phyloP scores from a whole-genome alignment of 2,797 vertebrate species.

The Bradypodion pumilum region DNA sequence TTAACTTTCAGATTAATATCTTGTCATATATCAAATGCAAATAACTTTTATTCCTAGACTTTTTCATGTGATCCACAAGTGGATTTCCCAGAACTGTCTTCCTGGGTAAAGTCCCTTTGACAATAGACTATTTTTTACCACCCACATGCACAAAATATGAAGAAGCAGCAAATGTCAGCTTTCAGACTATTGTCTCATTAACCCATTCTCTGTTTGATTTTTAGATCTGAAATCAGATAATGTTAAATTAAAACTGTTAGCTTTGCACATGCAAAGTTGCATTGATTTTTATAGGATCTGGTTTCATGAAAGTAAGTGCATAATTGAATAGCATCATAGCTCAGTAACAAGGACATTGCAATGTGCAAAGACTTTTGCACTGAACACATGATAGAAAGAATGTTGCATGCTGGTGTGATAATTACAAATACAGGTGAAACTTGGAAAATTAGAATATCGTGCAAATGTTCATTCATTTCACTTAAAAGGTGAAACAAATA shows the following conservation, averaged over 20 bases:
- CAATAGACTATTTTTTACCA: constrained; percentile 46
- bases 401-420: background rate
- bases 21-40: constrained; percentile 70
- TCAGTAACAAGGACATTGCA: background rate
- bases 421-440: background rate
- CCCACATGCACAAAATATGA: constrained; percentile 53
- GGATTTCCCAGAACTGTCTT: constrained; percentile 75
- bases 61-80: constrained; percentile 56
- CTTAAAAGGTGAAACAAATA: no score
- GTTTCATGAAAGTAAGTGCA: background rate
- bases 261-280: background rate
- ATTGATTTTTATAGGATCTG: background rate
- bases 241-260: background rate
- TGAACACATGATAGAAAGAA: no score
- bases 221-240: constrained; percentile 40
- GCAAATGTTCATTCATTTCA: no score
- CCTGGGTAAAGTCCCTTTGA: constrained; percentile 65
- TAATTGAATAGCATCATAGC: background rate
- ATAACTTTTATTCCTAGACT: constrained; percentile 59
- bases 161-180: constrained; percentile 48
- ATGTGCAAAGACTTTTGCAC: background rate
- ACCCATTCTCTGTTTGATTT: background rate
- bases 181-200: constrained; percentile 41
- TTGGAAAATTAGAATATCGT: no score
- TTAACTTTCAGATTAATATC: constrained; percentile 70